Evolutionary conservation across 2,113 vertebrate genomes (phyloP), one percentile per base, ranked within the genome.

Genomic region (Seriola rivoliana): DNA sequence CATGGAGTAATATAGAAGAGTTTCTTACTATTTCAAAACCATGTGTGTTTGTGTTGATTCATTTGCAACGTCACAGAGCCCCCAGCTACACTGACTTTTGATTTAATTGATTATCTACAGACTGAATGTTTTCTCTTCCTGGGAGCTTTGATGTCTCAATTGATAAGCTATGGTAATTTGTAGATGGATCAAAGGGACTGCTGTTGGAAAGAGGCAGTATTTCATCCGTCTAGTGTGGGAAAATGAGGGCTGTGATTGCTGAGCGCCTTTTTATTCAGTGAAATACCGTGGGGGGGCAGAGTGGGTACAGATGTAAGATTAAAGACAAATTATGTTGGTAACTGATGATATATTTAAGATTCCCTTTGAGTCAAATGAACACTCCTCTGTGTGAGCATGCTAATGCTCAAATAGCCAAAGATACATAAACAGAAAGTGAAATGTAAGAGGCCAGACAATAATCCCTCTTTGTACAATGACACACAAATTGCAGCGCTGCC

Each of bases 401-500:
- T 80, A 64, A 80, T 75, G 52, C 36, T 81, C 46, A 74, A 52
- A 78, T 71, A 80, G 63, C 36, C 65, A 69, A 69, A 60, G 70
- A 69, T 52, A 66, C 38, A 59, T 64, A 71, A 68, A 71, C 4
- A 34, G n/a, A 73, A 84, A 86, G 76, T 64, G 34, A 78, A 85
- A 71, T 19, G 19, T 48, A 78, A 65, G 64, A 81, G 46, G 71
- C 34, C 66, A 87, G 70, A 78, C 76, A 57, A 81, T 79, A 52
- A 85, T 84, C 70, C 66, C 4, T 84, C 80, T 83, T 81, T 76
- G 48, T 84, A 89, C 79, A 80, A 13, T 84, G 82, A 87, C 50
- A 72, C 68, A 69, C 62, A 87, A 85, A 88, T 67, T 64, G 82
- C 59, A 63, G 80, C 70, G 80, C 66, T 66, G 86, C 48, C 4